Base-by-base conservation (phyloP, 2,797 vertebrate genomes). In the Australoheros facetus region DNA sequence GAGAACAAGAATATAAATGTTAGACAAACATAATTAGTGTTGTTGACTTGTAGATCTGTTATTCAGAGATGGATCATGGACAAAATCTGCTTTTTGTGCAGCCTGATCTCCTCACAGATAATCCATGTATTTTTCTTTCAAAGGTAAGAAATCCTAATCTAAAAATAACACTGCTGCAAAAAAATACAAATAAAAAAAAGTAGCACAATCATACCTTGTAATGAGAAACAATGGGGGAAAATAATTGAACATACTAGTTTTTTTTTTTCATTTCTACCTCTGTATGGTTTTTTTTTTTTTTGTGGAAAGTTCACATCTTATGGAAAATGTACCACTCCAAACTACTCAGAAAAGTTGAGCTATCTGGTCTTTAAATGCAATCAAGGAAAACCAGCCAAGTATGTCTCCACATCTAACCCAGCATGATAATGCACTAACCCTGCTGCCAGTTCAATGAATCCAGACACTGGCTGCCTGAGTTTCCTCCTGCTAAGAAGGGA, bases 371-470 rank as follows among this genome's bases (percentile, higher is more conserved):
- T 91, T 88, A 89, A 86, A 80, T 90, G 90, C 88, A 92, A 92
- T 94, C 88, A 92, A 85, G 88, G 58, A 88, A 91, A 94, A 81
- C 72, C 87, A 91, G 87, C 89, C 89, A 88, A 91, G 88, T 92
- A 90, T 92, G 92, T 91, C 88, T 91, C 88, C 89, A 89, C 85
- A 89, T 94, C 91, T 89, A 92, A 91, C 89, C 85, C 92, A 91
- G 92, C 91, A 93, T 93, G 92, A 93, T 91, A 92, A 93, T 91
- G 91, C 87, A 91, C 85, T 84, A 93, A 91, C 89, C 85, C 90
- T 79, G 84, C 89, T 92, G 92, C 87, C 91, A 94, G 91, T 87
- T 95, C 94, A 94, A 92, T 95, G 93, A 91, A 93, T 93, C 91
- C 92, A 93, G 91, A 94, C 91, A 91, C 88, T 88, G 91, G 90